Evolutionary conservation across 2,888 invertebrate genomes (phyloP).

Genomic region (Pocota personata): DNA sequence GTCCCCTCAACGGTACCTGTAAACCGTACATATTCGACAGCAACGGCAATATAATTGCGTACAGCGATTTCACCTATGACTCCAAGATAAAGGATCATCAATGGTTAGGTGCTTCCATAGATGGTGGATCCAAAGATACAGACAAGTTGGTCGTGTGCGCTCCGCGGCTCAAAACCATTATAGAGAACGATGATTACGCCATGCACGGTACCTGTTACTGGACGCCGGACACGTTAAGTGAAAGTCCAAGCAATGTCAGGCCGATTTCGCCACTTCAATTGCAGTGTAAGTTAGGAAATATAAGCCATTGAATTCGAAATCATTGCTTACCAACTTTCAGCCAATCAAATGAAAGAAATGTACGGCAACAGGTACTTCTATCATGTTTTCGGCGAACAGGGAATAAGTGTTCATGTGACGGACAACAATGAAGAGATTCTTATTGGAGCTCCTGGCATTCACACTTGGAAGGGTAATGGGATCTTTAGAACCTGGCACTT

Average conservation of each 20-base stretch:
- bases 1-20: constrained; percentile 80
- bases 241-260: constrained; percentile 77
- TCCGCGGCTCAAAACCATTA: constrained; percentile 80
- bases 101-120: constrained; percentile 84
- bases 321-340: background rate
- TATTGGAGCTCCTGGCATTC: constrained; percentile 82
- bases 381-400: constrained; percentile 81
- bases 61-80: constrained; percentile 79
- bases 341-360: constrained; percentile 77
- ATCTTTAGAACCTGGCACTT: background rate
- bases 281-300: constrained; percentile 68
- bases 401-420: constrained; percentile 81
- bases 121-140: constrained; percentile 81
- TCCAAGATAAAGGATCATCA: constrained; percentile 82
- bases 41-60: constrained; percentile 80
- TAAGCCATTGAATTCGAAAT: background rate
- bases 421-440: constrained; percentile 81
- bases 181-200: constrained; percentile 77
- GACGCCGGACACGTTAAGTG: constrained; percentile 79
- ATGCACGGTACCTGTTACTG: constrained; percentile 83
- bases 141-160: constrained; percentile 83
- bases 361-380: constrained; percentile 76
- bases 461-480: constrained; percentile 80
- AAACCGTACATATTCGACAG: constrained; percentile 81
- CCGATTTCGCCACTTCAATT: constrained; percentile 81